phyloP scores from a whole-genome alignment of 64 coral and sea anemone genomes.

The Porites lutea region DNA sequence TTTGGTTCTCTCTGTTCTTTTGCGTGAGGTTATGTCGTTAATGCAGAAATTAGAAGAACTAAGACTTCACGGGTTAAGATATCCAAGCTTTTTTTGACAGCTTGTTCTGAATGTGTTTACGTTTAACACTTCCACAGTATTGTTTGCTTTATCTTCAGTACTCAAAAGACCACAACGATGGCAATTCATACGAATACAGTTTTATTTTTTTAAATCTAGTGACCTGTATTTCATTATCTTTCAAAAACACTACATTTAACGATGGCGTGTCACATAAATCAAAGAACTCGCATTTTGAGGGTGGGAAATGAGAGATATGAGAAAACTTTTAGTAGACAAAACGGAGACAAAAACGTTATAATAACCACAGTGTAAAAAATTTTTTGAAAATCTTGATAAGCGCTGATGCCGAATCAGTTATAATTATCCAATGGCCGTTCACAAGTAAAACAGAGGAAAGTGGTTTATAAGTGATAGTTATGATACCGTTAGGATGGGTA shows the following conservation, averaged over 20 bases:
- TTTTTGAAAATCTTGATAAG: neutral
- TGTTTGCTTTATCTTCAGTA: neutral
- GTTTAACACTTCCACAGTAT: too few species aligned
- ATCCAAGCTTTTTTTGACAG: too few species aligned
- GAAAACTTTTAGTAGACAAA: neutral
- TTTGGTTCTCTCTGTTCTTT: too few species aligned
- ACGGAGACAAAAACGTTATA: neutral
- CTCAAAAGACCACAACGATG: neutral
- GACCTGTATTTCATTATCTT: too few species aligned
- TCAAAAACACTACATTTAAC: too few species aligned
- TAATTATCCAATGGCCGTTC: neutral
- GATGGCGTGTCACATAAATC: neutral
- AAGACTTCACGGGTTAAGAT: too few species aligned
- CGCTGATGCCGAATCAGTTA: neutral
- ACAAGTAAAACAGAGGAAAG: neutral
- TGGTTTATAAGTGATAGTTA: slow-evolving; percentile 14
- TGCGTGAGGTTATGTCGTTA: too few species aligned
- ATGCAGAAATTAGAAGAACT: too few species aligned
- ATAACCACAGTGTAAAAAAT: neutral
- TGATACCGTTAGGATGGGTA: slow-evolving; percentile 29
- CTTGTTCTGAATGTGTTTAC: too few species aligned
- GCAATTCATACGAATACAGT: neutral
- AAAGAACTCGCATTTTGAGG: neutral
- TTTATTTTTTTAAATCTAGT: neutral
- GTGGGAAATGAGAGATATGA: neutral